These are phyloP conservation scores for Brachypterus glaber DNA, from an alignment of 2,888 invertebrate species.

Conservation along the genomic window DNA sequence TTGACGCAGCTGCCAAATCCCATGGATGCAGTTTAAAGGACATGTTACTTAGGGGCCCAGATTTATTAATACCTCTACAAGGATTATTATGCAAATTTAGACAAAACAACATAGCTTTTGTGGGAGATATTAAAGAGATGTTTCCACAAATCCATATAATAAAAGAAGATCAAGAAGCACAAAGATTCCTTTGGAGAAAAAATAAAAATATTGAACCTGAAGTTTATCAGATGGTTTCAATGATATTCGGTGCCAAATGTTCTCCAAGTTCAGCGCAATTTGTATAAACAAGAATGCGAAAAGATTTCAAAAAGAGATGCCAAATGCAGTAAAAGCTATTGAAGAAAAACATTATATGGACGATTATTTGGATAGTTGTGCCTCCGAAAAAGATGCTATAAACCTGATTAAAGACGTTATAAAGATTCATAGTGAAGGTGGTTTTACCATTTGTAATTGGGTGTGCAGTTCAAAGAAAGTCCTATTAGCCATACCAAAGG, in stretches of 20 bases:
- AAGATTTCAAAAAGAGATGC: constrained; percentile 1
- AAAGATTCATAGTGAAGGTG: too few relatives aligned
- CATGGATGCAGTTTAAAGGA: constrained; percentile 4
- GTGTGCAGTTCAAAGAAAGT: too few relatives aligned
- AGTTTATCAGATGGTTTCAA: constrained; percentile 4
- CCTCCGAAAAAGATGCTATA: too few relatives aligned
- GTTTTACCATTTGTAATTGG: too few relatives aligned
- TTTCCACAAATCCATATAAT: constrained; percentile 3
- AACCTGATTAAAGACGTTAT: too few relatives aligned
- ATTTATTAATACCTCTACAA: constrained; percentile 5
- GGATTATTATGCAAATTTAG: constrained; percentile 5
- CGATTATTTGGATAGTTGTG: constrained; percentile 9
- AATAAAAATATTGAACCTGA: neutral
- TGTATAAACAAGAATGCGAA: constrained; percentile 8
- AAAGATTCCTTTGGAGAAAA: constrained; percentile 8
- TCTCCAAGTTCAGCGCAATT: constrained; percentile 8
- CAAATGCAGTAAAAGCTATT: too few relatives aligned
- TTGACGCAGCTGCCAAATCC: constrained; percentile 6
- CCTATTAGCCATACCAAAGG: too few relatives aligned
- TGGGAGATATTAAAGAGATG: constrained; percentile 6
- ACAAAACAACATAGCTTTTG: constrained; percentile 5
- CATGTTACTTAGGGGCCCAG: constrained; percentile 7
- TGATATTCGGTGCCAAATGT: constrained; percentile 10
- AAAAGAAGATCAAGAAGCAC: constrained; percentile 5
- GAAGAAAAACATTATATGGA: constrained; percentile 10